Evolutionary conservation across 2,888 invertebrate genomes (phyloP), one percentile per base, ranked within the genome.

Genomic region (Chironomus tentans): DNA sequence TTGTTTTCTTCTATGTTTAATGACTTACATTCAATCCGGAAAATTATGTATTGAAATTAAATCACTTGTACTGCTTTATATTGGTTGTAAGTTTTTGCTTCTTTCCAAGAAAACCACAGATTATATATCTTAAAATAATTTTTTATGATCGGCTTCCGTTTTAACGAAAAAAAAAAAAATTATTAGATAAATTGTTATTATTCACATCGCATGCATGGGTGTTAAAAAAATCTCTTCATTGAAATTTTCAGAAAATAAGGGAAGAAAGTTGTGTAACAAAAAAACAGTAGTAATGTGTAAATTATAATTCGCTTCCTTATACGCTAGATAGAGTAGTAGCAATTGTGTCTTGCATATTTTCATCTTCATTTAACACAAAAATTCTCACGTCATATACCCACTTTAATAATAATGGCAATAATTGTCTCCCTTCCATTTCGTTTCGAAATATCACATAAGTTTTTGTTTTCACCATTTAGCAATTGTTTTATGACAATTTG

Each of bases 371-470:
- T 22, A 18, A 47, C 46, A 15, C 18, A 18, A 70, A 70, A 70
- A 38, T 48, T 70, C 70, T 70, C 70, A 70, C 70, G 47, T 70
- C 70, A 70, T 70, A 70, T 47, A 5, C 56, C 15, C 18, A n/a
- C 50, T 3, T 28, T 70, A 18, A 56, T 56, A 18, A 56, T 56
- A 56, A 50, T 50, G 4, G 15, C 15, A n/a, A 50, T 50, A 50
- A 56, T 56, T 56, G 56, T 56, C 56, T 56, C 50, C 5, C n/a
- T 18, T 56, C 56, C 7, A 15, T 18, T 56, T 56, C 15, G 18
- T 56, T 56, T 56, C 15, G 56, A 56, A 18, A 56, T 18, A 56
- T 56, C 56, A 56, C n/a, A 50, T 15, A 56, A 56, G 15, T 6
- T 56, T 18, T 56, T 18, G 18, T 56, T 18, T 56, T 56, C 15